Evolutionary conservation across 1,140 invertebrate species (phyloP), one percentile per base, ranked within the genome.

Genomic region (Meteorus sp.): DNA sequence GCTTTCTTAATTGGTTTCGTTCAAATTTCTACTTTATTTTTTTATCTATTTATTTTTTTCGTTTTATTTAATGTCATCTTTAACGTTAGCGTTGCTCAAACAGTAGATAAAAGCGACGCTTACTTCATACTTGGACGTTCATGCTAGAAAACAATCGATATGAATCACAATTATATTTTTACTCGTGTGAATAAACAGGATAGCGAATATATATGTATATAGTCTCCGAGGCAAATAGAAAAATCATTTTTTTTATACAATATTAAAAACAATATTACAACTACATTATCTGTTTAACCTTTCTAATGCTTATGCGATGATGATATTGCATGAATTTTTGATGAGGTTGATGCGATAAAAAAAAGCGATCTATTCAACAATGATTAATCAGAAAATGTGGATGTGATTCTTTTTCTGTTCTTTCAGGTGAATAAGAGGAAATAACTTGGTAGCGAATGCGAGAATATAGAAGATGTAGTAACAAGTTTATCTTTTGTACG

Each of bases 191-290:
- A n/a, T 25, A 47, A 25, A 29, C 27, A 9, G 27, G 27, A 29
- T 29, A 29, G 27, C 9, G 27, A 9, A 29, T 29, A 29, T 29
- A 29, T 29, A 29, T n/a, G n/a, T n/a, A 29, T 29, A 29, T 29
- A 29, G 27, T 29, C 27, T 29, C 4, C 9, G 1, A 25, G 20
- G 11, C 20, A 23, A 47, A n/a, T 47, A 47, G 44, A 47, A 47
- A 47, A 47, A 47, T 47, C 20, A 47, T 9, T 23, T 9, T 47
- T 15, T 47, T 47, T 47, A 47, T 47, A 47, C 44, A 47, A 47
- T 47, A 23, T 23, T 25, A 45, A 25, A 47, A 25, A 45, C 22
- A 45, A 45, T n/a, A 45, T 45, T 45, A 47, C 2, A n/a, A n/a
- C n/a, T 29, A 47, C 9, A 47, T 0, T 47, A 29, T 47, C 2